Base-by-base conservation (phyloP, 92 coral and sea anemone species). In the Siderastrea radians region DNA sequence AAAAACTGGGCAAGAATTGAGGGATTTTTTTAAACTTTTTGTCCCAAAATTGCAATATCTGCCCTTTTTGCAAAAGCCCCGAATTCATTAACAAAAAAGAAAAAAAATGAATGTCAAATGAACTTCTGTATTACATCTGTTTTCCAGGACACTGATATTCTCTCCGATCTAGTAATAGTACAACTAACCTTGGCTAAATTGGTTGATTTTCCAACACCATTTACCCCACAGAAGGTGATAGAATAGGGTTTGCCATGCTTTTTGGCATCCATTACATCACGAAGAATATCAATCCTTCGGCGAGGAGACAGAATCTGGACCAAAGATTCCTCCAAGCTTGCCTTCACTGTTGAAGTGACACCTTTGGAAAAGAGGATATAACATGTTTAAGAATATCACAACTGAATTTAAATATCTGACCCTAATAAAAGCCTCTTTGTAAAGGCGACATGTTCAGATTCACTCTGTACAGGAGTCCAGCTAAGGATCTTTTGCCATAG, bases 161-260 rank as follows among this genome's bases (percentile, higher is more conserved):
- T n/a, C 2, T 63, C 46, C 1, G 17, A 47, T 10, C 1, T 17
- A 38, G 47, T 65, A 17, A 65, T 26, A 2, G 46, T 49, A 74
- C 38, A 49, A 16, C 45, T 49, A 13, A 97, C 99, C 95, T 97
- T 97, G 69, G 99, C 99, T 48, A 97, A 80, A 60, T 97, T 97
- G 63, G 99, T 97, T 9, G 99, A 97, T 84, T 97, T 97, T 50
- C 99, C 99, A 61, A 97, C 99, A 68, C 99, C 99, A 84, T 97
- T 97, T 49, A 97, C 99, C 3, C 99, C 99, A 78, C 99, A 97
- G 92, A 97, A 97, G 15, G 99, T 95, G 80, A 95, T 83, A 49
- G 95, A 94, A 68, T 90, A 97, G 0, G 99, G 99, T 43, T 83
- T 87, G 38, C 97, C 96, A 59, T 86, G 95, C 53, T 91, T 94